Evolutionary conservation across 2,888 invertebrate species (phyloP), one percentile per base, ranked within the genome.

Genomic region (Tetragonula carbonaria): DNA sequence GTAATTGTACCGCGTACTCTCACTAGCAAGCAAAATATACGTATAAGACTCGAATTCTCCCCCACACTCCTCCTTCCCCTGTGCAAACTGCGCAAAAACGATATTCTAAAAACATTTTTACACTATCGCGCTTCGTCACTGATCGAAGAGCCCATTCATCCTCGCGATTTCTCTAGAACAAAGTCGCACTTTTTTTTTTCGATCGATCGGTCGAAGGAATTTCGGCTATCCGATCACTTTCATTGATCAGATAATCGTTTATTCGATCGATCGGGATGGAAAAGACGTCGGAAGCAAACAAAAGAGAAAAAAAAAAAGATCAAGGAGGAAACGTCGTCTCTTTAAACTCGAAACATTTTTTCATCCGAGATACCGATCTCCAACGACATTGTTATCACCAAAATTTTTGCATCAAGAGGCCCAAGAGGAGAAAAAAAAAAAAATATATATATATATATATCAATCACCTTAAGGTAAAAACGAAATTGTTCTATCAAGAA

Each of bases 71-170:
- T 8, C 45, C 8, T 6, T 6, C 38, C 38, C 45, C 68, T 21
- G 57, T 68, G 78, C 75, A 67, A 74, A 70, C 70, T 76, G 75
- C 73, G 55, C 59, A 74, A 84, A 74, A 84, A 75, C 74, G 73
- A 87, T 86, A 87, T 87, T 87, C 86, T 86, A 87, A 87, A 86
- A 81, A 72, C 81, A 84, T 84, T 87, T 84, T 86, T 82, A 84
- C 87, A 84, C 75, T 55, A 16, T 68, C 50, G 67, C 53, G 63
- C 38, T 74, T 74, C 81, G 65, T 65, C 38, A 18, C 51, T 13
- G 16, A 51, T 18, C 65, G 57, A 73, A 55, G 45, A 55, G 55
- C 28, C 55, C 63, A 67, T 74, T 67, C 74, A 74, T 50, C 18
- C 62, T 57, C 38, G n/a, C 45, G 16, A 55, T 51, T 51, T 77